Evolutionary conservation across 2,888 invertebrate genomes (phyloP), one percentile per base, ranked within the genome.

Genomic region (Cryptophagus acutangulus): DNA sequence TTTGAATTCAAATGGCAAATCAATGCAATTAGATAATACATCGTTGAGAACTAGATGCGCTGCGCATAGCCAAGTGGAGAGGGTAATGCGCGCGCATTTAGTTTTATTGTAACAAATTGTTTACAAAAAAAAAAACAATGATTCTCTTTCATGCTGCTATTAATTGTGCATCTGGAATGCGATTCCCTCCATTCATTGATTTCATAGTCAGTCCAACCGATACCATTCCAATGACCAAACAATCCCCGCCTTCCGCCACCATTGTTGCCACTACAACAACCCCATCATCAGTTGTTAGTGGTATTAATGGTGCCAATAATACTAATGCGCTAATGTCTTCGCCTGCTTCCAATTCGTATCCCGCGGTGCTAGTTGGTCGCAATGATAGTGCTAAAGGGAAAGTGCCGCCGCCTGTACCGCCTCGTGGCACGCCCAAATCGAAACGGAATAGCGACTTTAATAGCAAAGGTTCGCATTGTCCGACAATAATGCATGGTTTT

Each of bases 351-450:
- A n/a, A n/a, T n/a, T n/a, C 37, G 9, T 85, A 85, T 67, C 87
- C 87, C 35, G 84, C 84, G 35, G 81, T 87, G 36, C 72, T 86
- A 61, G 85, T 84, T 69, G 82, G 84, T 59, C 66, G 76, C 54
- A 53, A 61, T 47, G 59, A 59, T 40, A 69, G 65, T 41, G 62
- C 70, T 37, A 85, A 85, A 69, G 77, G 82, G 56, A 84, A 85
- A 69, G 81, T 89, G 26, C 90, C 90, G 28, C 91, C 91, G 38
- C 91, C 91, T 14, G 90, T 91, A 36, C 90, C 90, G 38, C 90
- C 90, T 2, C 74, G 90, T 58, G 87, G 87, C 41, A 84, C 85
- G 16, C 85, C 84, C 29, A 82, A 82, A 66, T 70, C 74, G 42
- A 78, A 78, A 67, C 71, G 77, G 24, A 74, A 74, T 28, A 73